Evolutionary conservation across 2,797 vertebrate genomes (phyloP).

Genomic region (Galago senegalensis): DNA sequence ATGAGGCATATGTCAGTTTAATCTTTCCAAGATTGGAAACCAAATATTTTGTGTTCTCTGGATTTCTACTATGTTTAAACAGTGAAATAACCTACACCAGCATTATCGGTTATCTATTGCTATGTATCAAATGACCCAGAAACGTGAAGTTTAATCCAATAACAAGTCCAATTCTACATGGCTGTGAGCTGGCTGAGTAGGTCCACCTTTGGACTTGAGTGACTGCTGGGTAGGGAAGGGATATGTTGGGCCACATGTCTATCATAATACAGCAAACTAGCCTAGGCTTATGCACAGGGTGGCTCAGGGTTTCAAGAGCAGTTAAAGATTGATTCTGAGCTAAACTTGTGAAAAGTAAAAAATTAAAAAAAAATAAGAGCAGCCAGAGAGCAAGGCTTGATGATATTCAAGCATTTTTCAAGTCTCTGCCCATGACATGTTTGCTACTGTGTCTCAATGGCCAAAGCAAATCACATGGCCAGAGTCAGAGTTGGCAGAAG

Average conservation of each 20-base stretch:
- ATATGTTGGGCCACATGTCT: not conserved
- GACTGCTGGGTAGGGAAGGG: not conserved
- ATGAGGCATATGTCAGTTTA: not conserved
- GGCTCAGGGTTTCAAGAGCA: not conserved
- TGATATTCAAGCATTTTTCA: not conserved
- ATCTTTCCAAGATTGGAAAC: not conserved
- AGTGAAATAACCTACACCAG: not conserved
- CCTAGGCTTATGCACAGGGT: not conserved
- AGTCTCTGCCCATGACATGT: not conserved
- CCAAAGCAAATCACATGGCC: slow-evolving; percentile 9
- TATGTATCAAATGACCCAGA: not conserved
- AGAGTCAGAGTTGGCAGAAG: not conserved
- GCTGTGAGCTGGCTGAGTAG: not conserved
- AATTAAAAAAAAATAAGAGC: not conserved
- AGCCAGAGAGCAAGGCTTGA: not conserved
- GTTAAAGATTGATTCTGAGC: not conserved
- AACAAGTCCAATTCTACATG: slow-evolving; percentile 5
- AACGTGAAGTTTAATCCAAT: slow-evolving; percentile 20
- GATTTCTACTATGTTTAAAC: slow-evolving; percentile 43
- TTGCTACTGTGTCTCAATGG: not conserved
- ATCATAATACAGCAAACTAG: not conserved
- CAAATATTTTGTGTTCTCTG: not conserved
- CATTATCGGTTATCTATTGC: slow-evolving; percentile 5
- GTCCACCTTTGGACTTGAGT: not conserved
- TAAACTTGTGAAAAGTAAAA: no score